Conservation (phyloP, 2,797 vertebrate species). For the Neosalanx taihuensis region DNA sequence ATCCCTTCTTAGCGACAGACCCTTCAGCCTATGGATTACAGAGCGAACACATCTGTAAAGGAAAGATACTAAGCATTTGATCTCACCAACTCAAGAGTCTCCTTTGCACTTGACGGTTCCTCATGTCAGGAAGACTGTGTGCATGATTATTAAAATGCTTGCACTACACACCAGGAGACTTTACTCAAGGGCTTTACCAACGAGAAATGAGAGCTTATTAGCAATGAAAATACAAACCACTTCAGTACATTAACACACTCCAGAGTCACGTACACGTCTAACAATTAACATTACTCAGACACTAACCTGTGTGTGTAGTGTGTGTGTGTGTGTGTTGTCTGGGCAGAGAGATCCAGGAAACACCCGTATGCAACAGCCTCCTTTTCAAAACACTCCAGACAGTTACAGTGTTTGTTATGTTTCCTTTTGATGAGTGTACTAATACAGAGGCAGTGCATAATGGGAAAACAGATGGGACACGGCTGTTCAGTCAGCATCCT, state of each 20-base stretch:
- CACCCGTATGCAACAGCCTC: neutral
- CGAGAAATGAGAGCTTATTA: neutral
- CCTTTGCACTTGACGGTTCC: neutral
- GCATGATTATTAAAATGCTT: neutral
- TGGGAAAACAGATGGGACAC: conserved; percentile 50
- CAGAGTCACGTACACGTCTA: neutral
- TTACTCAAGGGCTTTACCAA: neutral
- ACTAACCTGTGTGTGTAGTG: neutral
- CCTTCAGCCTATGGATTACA: neutral
- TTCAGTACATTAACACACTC: conserved; percentile 9
- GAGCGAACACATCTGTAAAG: neutral
- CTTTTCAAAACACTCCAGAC: conserved; percentile 26
- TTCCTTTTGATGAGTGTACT: conserved; percentile 41
- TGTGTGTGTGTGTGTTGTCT: neutral
- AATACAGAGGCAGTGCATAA: conserved; percentile 42
- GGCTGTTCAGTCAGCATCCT: conserved; percentile 55
- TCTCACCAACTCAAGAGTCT: neutral
- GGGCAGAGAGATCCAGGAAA: neutral
- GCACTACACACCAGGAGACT: neutral
- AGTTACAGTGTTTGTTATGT: conserved; percentile 23
- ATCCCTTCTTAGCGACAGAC: neutral
- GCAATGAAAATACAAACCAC: neutral
- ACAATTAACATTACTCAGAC: neutral
- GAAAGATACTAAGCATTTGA: neutral
- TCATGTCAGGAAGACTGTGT: neutral